A percentile compares a stretch with the other conserved stretches of the same genome.
Evolutionary conservation across 1,140 invertebrate genomes (phyloP).

Genomic region (Apis mellifera): DNA sequence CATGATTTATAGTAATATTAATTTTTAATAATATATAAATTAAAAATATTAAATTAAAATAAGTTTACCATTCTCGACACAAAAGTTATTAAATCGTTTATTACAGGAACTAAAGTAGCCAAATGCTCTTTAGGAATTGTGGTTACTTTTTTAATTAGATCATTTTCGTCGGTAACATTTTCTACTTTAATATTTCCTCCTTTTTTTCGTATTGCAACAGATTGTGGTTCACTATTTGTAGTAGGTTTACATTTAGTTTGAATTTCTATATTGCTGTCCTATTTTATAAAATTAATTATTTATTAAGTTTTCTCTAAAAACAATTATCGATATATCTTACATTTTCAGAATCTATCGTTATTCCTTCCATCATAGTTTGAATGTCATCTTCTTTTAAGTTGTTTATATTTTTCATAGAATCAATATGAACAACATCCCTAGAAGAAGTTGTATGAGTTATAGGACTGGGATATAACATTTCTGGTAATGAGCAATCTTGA

Average conservation of each 20-base stretch:
- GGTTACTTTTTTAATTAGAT: constrained; percentile 40
- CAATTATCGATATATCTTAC: constrained; percentile 58
- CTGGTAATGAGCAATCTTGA: constrained; percentile 55
- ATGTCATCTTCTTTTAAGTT: constrained; percentile 77
- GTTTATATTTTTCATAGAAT: constrained; percentile 35
- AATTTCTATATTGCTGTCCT: constrained; percentile 68
- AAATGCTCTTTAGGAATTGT: constrained; percentile 67
- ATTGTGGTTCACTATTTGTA: constrained; percentile 40
- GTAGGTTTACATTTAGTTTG: constrained; percentile 49
- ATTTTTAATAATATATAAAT: neutral
- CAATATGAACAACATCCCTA: constrained; percentile 49
- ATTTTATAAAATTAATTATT: constrained; percentile 23
- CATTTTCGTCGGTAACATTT: constrained; percentile 42
- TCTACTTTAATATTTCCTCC: constrained; percentile 21
- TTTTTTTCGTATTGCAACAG: constrained; percentile 32
- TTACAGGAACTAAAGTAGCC: constrained; percentile 71
- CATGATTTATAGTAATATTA: neutral
- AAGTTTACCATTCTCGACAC: constrained; percentile 66
- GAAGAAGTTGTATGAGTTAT: constrained; percentile 51
- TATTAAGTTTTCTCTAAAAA: constrained; percentile 21
- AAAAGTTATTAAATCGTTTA: constrained; percentile 71
- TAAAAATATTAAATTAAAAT: neutral
- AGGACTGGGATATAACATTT: constrained; percentile 60
- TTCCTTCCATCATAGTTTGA: constrained; percentile 77
- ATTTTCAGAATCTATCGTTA: constrained; percentile 72